Base-by-base conservation (phyloP, 2,888 invertebrate genomes). In the Oscheius sp. region DNA sequence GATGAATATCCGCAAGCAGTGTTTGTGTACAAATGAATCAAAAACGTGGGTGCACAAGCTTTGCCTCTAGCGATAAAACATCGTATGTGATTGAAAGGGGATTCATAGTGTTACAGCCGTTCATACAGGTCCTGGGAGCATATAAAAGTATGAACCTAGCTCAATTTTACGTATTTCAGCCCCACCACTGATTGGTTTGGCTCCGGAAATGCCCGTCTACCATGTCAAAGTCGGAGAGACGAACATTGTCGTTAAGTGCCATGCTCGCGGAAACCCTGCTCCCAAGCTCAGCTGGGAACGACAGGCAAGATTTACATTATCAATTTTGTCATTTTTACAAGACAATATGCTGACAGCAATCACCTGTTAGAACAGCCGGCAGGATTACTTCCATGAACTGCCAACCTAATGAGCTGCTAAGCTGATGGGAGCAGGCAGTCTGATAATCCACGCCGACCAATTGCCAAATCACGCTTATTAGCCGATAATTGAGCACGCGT, bases 221-320 rank as follows among this genome's bases (percentile, higher is more conserved):
- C 74, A 79, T 59, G 78, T 76, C 37, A 59, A 76, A 10, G 76
- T 76, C 35, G 82, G 80, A 9, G 80, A 82, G 37, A 75, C 73
- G 59, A 82, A 80, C 33, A 60, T 79, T 53, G 78, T 82, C 47
- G 65, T 85, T 57, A 72, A 77, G 32, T 86, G 86, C 78, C 63
- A 76, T 48, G 84, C 78, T n/a, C 81, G 80, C 35, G 86, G 85
- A 74, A 85, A 85, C 58, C 86, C 86, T 37, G 76, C 75, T 32
- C 86, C 86, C 35, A 74, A 70, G 32, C 73, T 86, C 11, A 70
- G 76, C 32, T 86, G 86, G 83, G 79, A 78, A 55, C 68, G 75
- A 77, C 78, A 76, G 79, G 80, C 80, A 70, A 60, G 68, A 37
- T 37, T 60, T 21, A 21, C 21, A 21, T 21, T 21, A 21, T 51